These are phyloP conservation scores for Drosophila obscura DNA, from an alignment of 1,140 invertebrate species.

Conservation along the genomic window DNA sequence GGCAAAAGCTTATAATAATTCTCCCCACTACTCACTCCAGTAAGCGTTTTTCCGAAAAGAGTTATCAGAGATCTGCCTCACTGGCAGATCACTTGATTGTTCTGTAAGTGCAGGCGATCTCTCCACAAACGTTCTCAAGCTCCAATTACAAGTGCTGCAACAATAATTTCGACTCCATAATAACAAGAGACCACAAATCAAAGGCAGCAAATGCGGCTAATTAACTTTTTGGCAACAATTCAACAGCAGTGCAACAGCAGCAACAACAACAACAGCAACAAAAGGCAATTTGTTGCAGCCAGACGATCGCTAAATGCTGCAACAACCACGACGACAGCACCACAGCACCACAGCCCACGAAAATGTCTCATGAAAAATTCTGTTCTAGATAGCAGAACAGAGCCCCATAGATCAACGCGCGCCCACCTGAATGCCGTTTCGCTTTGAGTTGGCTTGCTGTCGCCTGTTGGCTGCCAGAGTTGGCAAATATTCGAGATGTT, in stretches of 20 bases:
- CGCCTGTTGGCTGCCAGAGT: slow-evolving; percentile 37
- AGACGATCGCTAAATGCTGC: slow-evolving; percentile 70
- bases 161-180: slow-evolving; percentile 32
- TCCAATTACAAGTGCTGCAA: slow-evolving; percentile 41
- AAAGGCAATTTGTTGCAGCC: slow-evolving; percentile 68
- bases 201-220: slow-evolving; percentile 75
- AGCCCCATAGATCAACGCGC: slow-evolving; percentile 65
- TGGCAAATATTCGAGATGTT: slow-evolving; percentile 48
- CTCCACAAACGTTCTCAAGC: slow-evolving; percentile 28
- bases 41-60: too few relatives aligned
- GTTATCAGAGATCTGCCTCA: neutral
- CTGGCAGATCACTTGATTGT: slow-evolving; percentile 7
- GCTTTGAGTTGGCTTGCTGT: slow-evolving; percentile 18
- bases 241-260: neutral
- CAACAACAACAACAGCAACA: slow-evolving; percentile 30
- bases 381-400: slow-evolving; percentile 72
- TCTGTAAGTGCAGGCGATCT: slow-evolving; percentile 1
- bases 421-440: slow-evolving; percentile 42
- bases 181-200: slow-evolving; percentile 60
- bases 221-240: slow-evolving; percentile 63
- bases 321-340: slow-evolving; percentile 20
- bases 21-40: too few relatives aligned
- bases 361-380: slow-evolving; percentile 79
- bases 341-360: slow-evolving; percentile 57
- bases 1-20: too few relatives aligned